phyloP scores from a whole-genome alignment of 35 echinoderm and acorn worm species.

The Stichopus chloronotus region DNA sequence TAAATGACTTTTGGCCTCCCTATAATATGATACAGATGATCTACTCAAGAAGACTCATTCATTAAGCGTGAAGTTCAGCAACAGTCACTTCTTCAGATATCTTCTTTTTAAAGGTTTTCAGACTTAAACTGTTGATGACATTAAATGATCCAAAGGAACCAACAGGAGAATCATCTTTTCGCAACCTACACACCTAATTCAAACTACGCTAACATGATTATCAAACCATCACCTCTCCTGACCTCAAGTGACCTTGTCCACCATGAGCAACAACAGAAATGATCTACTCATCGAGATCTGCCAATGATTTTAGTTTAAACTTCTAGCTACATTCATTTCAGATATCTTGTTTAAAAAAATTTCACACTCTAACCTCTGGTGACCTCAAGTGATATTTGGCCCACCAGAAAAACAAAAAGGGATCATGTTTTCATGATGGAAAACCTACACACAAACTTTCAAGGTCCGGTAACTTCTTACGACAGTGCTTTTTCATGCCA shows the following conservation, averaged over 20 bases:
- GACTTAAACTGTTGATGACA: too few relatives aligned
- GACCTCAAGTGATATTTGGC: too few relatives aligned
- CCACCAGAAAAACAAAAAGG: too few relatives aligned
- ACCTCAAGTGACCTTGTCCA: not conserved
- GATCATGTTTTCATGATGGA: too few relatives aligned
- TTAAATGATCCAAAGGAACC: too few relatives aligned
- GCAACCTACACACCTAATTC: too few relatives aligned
- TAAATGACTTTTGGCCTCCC: not conserved
- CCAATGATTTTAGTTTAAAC: not conserved
- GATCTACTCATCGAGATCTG: not conserved
- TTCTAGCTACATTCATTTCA: not conserved
- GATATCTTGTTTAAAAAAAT: not conserved
- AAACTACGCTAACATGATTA: not conserved
- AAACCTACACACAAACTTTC: too few relatives aligned
- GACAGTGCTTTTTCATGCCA: not conserved
- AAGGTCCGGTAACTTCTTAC: too few relatives aligned
- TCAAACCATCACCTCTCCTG: not conserved
- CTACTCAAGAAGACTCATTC: not conserved
- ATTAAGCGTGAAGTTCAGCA: not conserved
- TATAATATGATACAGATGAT: not conserved
- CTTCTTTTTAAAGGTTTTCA: not conserved
- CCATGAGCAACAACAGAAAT: not conserved
- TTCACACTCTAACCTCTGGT: too few relatives aligned
- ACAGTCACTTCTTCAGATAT: too few relatives aligned
- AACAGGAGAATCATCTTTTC: too few relatives aligned